A percentile compares a stretch with the other conserved stretches of the same genome.
These are phyloP conservation scores for Eutolmus rufibarbis DNA, from an alignment of 2,888 invertebrate species.

Conservation along the genomic window DNA sequence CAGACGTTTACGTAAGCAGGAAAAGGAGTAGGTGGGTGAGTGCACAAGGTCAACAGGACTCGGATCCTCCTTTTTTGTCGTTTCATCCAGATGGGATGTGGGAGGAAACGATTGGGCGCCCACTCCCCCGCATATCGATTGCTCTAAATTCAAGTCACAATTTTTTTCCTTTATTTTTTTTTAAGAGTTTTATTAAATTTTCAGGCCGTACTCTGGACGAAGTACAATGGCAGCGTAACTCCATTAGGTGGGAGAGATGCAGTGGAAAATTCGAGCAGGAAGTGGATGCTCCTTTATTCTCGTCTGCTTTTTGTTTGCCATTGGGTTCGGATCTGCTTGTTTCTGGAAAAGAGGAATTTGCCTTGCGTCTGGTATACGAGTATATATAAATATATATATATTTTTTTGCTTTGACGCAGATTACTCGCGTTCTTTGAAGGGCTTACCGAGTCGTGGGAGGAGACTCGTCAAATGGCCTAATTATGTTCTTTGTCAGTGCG, in stretches of 20 bases:
- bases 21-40: neutral
- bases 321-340: neutral
- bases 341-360: neutral
- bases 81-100: neutral
- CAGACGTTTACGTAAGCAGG: neutral
- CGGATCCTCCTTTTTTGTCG: neutral
- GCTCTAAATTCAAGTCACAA: neutral
- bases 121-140: neutral
- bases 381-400: neutral
- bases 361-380: neutral
- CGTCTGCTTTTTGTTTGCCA: neutral
- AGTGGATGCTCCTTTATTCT: neutral
- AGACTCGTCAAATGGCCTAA: neutral
- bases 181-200: neutral
- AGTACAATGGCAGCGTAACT: neutral
- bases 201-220: neutral
- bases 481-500: neutral
- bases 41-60: neutral
- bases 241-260: neutral
- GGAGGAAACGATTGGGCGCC: neutral
- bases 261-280: neutral
- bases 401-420: neutral
- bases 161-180: neutral
- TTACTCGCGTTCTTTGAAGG: neutral
- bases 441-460: neutral